phyloP scores from a whole-genome alignment of 2,888 invertebrate genomes.

The Drosophila neonasuta region DNA sequence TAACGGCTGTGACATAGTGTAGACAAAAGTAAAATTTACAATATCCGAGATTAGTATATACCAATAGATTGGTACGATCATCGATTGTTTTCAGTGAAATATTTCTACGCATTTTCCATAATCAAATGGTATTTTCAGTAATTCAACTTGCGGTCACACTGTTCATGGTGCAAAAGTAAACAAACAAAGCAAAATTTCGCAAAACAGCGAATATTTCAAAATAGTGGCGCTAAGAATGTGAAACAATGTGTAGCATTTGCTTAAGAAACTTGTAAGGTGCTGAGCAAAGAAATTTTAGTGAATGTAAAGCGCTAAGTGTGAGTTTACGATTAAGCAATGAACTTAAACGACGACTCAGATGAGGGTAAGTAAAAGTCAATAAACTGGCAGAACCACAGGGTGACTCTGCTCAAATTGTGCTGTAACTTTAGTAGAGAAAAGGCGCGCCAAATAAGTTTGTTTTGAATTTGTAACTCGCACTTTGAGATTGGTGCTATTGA shows the following conservation, averaged over 20 bases:
- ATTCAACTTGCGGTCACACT: neutral
- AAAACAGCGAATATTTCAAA: slow-evolving; percentile 10
- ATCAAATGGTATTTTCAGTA: too few relatives aligned
- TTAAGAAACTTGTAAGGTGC: slow-evolving; percentile 15
- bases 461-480: slow-evolving; percentile 12
- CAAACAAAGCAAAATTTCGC: slow-evolving; percentile 55
- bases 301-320: slow-evolving; percentile 1
- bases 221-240: slow-evolving; percentile 34
- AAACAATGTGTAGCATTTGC: slow-evolving; percentile 4
- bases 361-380: slow-evolving; percentile 58
- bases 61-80: neutral
- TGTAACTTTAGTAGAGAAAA: neutral
- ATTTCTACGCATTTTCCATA: too few relatives aligned
- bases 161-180: slow-evolving; percentile 51
- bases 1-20: too few relatives aligned
- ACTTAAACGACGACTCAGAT: slow-evolving; percentile 45
- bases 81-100: neutral
- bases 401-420: slow-evolving; percentile 9
- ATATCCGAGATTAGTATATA: too few relatives aligned
- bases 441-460: slow-evolving; percentile 14
- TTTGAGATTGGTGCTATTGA: neutral
- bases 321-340: slow-evolving; percentile 25
- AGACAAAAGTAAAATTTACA: too few relatives aligned
- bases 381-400: slow-evolving; percentile 39
- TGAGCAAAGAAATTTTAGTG: slow-evolving; percentile 9